Evolutionary conservation across 2,888 invertebrate species (phyloP), one percentile per base, ranked within the genome.

Genomic region (Caradrina clavipalpis): DNA sequence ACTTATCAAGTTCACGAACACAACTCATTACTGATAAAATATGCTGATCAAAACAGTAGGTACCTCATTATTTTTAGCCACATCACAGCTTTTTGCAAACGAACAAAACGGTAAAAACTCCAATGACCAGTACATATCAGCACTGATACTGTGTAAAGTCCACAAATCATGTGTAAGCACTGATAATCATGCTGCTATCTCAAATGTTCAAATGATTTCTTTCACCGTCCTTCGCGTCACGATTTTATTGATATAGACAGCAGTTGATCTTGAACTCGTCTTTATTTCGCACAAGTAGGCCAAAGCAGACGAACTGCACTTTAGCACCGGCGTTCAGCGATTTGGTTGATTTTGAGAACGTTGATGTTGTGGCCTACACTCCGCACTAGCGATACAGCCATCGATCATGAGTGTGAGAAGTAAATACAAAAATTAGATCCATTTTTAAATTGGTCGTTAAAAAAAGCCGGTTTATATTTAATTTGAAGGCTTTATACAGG

Each of bases 1-100:
- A 66, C 35, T 82, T 82, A 82, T 82, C 82, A 82, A 82, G 81
- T 82, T 82, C 82, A 76, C 70, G 69, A 78, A 69, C 73, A 70
- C 51, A 80, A 54, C 61, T 66, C 74, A 67, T 72, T 61, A 67
- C 57, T 69, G 78, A 80, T 80, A 81, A 74, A 53, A 75, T 35
- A 55, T 35, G 2, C 10, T 63, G 54, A 62, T 50, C 47, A 54
- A 54, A 53, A 10, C 39, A 35, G 39, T 49, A 49, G 17, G 35
- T 63, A 49, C 35, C 47, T 57, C 39, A 59, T 73, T 73, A 73
- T 66, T 73, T 55, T 56, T 47, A 17, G 6, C 35, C 17, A 55
- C 15, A 58, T 35, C 19, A 45, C 42, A 64, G 22, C 49, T 49
- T 67, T 73, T 71, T 62, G 55, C 55, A 13, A n/a, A n/a, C n/a